Percentiles rank a stretch among this genome's conserved stretches.
Conservation (phyloP, 2,888 invertebrate species). For the Cosmopolites sordidus region DNA sequence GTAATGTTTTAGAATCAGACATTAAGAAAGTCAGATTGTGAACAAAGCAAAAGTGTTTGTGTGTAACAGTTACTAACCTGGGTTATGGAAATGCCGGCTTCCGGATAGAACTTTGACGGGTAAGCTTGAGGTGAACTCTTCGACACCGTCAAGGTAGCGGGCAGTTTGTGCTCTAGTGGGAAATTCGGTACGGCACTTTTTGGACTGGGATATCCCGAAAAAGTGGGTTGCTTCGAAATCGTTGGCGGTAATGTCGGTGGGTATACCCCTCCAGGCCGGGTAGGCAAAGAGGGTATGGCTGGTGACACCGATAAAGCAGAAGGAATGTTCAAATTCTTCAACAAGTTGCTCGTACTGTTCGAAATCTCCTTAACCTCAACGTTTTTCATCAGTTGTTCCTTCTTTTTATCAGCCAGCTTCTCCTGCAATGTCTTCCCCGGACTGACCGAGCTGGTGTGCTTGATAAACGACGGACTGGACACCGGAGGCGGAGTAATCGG, state of each 20-base stretch:
- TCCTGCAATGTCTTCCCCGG: slow-evolving; percentile 64
- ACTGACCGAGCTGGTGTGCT: slow-evolving; percentile 5
- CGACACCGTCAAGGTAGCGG: slow-evolving; percentile 33
- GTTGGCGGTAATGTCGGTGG: background rate
- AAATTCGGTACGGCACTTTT: background rate
- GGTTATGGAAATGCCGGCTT: slow-evolving; percentile 44
- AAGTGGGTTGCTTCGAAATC: background rate
- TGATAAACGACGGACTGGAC: slow-evolving; percentile 19
- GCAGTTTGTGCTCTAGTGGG: slow-evolving; percentile 24
- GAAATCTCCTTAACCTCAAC: slow-evolving; percentile 5
- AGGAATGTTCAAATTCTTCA: slow-evolving; percentile 44
- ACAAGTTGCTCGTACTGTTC: slow-evolving; percentile 19
- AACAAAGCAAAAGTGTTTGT: background rate
- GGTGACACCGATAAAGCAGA: slow-evolving; percentile 52
- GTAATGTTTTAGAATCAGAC: no score
- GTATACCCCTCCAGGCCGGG: background rate
- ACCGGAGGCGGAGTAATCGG: slow-evolving; percentile 17
- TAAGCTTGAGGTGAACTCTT: slow-evolving; percentile 21
- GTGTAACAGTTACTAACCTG: slow-evolving; percentile 39
- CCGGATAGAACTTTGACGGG: slow-evolving; percentile 39
- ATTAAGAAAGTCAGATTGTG: no score
- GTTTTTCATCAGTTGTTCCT: slow-evolving; percentile 43
- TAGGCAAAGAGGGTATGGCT: background rate
- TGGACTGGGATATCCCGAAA: background rate
- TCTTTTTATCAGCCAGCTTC: slow-evolving; percentile 63